Percentiles rank a stretch among this genome's conserved stretches.
Conservation (phyloP, 2,113 vertebrate species). For the Alexandromys fortis region DNA sequence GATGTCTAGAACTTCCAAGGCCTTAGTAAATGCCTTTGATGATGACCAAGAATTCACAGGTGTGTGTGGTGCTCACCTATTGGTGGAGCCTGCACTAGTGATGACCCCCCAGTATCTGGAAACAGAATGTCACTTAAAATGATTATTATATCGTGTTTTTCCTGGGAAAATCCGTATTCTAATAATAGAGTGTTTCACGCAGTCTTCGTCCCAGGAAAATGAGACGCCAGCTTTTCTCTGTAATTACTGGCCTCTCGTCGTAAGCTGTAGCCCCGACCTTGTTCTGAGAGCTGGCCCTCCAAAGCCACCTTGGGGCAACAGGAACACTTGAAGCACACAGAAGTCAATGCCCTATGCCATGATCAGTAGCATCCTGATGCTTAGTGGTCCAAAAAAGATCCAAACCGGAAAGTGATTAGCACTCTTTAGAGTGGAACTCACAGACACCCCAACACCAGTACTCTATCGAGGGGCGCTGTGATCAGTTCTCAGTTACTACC, state of each 20-base stretch:
- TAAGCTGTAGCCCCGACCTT: rapidly evolving
- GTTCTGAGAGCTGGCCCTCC: not conserved
- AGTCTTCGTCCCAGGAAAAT: not conserved
- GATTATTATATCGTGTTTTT: not conserved
- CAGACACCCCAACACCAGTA: not conserved
- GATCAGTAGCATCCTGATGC: not conserved
- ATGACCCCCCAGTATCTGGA: not conserved
- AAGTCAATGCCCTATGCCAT: not conserved
- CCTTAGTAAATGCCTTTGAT: not conserved
- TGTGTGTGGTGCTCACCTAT: rapidly evolving
- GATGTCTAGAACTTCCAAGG: not conserved
- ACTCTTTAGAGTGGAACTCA: not conserved
- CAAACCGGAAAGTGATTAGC: not conserved
- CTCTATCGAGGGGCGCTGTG: not conserved
- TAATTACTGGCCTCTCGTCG: not conserved
- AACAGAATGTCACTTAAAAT: not conserved
- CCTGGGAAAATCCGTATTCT: not conserved
- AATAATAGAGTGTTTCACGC: rapidly evolving
- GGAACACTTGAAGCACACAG: rapidly evolving
- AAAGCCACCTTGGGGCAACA: rapidly evolving
- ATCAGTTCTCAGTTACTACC: not conserved
- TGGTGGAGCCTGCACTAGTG: not conserved
- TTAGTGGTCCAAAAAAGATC: not conserved
- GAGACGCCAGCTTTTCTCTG: not conserved
- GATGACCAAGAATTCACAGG: not conserved